These are phyloP conservation scores for Drosophila malerkotliana DNA, from an alignment of 1,140 invertebrate genomes.

Conservation along the genomic window DNA sequence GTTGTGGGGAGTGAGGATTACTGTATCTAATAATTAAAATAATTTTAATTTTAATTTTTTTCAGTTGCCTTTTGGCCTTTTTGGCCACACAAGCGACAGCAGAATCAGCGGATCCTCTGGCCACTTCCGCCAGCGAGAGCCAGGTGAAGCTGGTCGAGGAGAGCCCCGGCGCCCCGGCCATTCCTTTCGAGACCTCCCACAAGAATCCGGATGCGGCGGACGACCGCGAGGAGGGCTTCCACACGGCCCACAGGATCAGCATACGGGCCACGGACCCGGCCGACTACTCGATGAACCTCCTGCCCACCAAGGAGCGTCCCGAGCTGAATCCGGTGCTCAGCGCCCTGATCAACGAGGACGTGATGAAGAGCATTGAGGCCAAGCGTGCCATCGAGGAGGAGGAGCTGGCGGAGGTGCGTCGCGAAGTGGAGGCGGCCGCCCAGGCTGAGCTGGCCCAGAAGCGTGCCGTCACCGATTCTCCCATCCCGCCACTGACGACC, in stretches of 20 bases:
- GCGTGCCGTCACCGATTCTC: slow-evolving; percentile 41
- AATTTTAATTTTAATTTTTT: background rate
- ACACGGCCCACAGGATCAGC: slow-evolving; percentile 74
- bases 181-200: slow-evolving; percentile 74
- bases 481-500: slow-evolving; percentile 52
- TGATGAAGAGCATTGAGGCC: slow-evolving; percentile 84
- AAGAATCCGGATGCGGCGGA: slow-evolving; percentile 61
- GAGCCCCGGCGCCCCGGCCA: background rate
- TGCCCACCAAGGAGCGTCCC: slow-evolving; percentile 80
- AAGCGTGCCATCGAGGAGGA: slow-evolving; percentile 81
- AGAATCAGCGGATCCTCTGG: slow-evolving; percentile 11
- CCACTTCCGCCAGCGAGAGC: slow-evolving; percentile 17
- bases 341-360: slow-evolving; percentile 82
- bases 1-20: background rate
- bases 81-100: slow-evolving; percentile 20
- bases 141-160: slow-evolving; percentile 11
- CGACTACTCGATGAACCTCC: slow-evolving; percentile 75
- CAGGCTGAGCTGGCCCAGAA: slow-evolving; percentile 44
- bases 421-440: slow-evolving; percentile 63
- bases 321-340: slow-evolving; percentile 80
- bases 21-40: background rate
- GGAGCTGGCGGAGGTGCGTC: slow-evolving; percentile 71
- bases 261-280: slow-evolving; percentile 53
- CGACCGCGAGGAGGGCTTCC: slow-evolving; percentile 58
- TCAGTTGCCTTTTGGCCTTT: slow-evolving; percentile 59